Conservation (phyloP, 1,140 invertebrate species). For the Eriosoma lanigerum region DNA sequence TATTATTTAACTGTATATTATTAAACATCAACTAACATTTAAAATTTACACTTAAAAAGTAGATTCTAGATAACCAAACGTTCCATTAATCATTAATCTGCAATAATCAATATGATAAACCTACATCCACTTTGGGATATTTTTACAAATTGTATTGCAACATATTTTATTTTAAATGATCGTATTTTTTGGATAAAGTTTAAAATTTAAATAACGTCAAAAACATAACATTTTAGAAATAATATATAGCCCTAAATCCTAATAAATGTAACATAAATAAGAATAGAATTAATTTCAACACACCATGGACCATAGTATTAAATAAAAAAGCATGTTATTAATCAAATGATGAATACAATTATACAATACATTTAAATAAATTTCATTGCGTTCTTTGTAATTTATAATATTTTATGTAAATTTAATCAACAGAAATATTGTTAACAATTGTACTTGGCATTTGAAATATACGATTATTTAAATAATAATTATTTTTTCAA, state of each 20-base stretch:
- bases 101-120: neutral
- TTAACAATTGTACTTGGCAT: too few species aligned
- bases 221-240: neutral
- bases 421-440: neutral
- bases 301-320: too few species aligned
- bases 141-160: neutral
- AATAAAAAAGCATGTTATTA: neutral
- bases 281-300: neutral
- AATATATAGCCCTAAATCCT: neutral
- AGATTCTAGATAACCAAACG: neutral
- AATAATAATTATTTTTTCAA: too few species aligned
- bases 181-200: neutral
- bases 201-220: neutral
- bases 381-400: neutral
- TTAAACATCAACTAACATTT: slow-evolving; percentile 3
- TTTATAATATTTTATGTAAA: neutral
- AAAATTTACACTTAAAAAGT: neutral
- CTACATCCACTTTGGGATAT: neutral
- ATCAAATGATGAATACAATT: neutral
- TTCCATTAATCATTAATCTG: neutral
- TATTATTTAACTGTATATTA: neutral
- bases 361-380: neutral
- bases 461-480: too few species aligned
- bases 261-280: neutral
- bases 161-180: neutral